Percentiles rank a stretch among this genome's conserved stretches.
These are phyloP conservation scores for Sebastes fasciatus DNA, from an alignment of 2,113 vertebrate species.

Conservation along the genomic window DNA sequence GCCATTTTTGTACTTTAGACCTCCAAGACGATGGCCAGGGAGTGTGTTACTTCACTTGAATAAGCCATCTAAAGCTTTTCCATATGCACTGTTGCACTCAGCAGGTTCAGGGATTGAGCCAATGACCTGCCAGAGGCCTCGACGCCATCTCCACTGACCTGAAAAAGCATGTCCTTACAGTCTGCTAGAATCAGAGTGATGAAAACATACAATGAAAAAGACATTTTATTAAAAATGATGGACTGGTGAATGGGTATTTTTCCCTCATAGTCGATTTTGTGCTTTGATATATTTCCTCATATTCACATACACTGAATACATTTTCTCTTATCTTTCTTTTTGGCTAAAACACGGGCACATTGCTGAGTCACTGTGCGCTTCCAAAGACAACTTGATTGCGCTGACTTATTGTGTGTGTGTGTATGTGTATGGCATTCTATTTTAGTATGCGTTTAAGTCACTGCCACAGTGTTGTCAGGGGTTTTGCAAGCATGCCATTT, in stretches of 20 bases:
- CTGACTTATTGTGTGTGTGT: slow-evolving; percentile 19
- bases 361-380: neutral
- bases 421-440: slow-evolving; percentile 18
- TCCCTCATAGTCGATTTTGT: neutral
- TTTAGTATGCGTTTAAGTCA: slow-evolving; percentile 34
- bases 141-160: slow-evolving; percentile 11
- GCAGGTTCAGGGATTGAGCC: slow-evolving; percentile 6
- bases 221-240: neutral
- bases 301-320: neutral
- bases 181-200: neutral
- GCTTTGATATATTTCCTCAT: slow-evolving; percentile 3
- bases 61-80: neutral
- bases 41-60: slow-evolving; percentile 3
- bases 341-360: neutral
- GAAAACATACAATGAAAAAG: neutral
- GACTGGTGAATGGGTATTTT: neutral
- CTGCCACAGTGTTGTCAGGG: slow-evolving; percentile 28
- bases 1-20: neutral
- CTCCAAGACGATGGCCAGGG: neutral
- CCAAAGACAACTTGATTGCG: slow-evolving; percentile 24
- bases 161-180: neutral
- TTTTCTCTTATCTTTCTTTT: slow-evolving; percentile 11
- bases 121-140: neutral
- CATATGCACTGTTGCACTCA: slow-evolving; percentile 13
- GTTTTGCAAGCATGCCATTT: slow-evolving; percentile 42